Evolutionary conservation across 2,113 vertebrate species (phyloP), one percentile per base, ranked within the genome.

Genomic region (Cynocephalus volans): DNA sequence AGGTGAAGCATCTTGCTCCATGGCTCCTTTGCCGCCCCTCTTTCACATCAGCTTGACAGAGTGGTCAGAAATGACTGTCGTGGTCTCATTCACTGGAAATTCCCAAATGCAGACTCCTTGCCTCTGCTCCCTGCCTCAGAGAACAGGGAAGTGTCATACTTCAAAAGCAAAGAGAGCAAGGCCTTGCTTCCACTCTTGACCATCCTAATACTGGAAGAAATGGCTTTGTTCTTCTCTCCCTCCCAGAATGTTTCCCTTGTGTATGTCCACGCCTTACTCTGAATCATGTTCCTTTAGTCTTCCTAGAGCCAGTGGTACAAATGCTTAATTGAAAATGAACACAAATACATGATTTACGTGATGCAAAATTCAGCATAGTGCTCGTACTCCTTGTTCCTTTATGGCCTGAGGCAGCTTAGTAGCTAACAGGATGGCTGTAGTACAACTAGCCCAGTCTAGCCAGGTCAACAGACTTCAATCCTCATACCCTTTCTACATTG

Each of bases 291-390:
- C 26, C 52, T 75, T 48, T 50, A 60, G 18, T 70, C 70, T 87
- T 83, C 24, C 18, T 50, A 23, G 70, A 52, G 21, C 23, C 56
- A 50, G n/a, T 69, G 18, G 45, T 62, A 62, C 19, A 79, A 8
- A 70, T 64, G 75, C 36, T 65, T 75, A 58, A 73, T 89, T 64
- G 72, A 88, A 87, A 91, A 17, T 92, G 79, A 90, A 60, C 24
- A 75, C 6, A 70, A 36, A 83, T 26, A 1, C 17, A 36, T 4
- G 10, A n/a, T 9, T 77, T 11, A 69, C 28, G 9, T 48, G 50
- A 33, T 79, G 41, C 17, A 41, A 19, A 80, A 26, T 89, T 3
- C 21, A 70, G 26, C 62, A 28, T 28, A 45, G 33, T 36, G 28
- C 64, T 65, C n/a, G 8, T 3, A 17, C 26, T 19, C 45, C 28